Evolutionary conservation across 2,888 invertebrate species (phyloP).

Genomic region (Patella depressa): DNA sequence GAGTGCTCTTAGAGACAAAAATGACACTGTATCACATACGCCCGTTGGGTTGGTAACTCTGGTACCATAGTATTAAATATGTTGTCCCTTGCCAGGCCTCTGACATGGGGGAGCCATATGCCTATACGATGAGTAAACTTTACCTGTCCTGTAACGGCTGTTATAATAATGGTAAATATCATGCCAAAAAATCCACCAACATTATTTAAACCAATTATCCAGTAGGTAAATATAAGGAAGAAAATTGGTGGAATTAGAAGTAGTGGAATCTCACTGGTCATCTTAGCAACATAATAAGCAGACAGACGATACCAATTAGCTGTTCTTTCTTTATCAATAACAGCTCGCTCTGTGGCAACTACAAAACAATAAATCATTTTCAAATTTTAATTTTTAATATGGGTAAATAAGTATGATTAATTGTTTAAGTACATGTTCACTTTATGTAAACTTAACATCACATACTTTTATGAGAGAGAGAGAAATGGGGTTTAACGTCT

Average conservation of each 20-base stretch:
- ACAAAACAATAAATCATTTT: slow-evolving; percentile 47
- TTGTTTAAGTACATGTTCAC: no score
- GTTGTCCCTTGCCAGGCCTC: no score
- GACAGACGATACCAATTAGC: slow-evolving; percentile 85
- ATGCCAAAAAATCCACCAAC: slow-evolving; percentile 79
- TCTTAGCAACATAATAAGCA: slow-evolving; percentile 86
- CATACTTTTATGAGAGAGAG: no score
- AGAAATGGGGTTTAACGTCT: no score
- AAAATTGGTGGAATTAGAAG: slow-evolving; percentile 83
- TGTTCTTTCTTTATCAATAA: slow-evolving; percentile 84
- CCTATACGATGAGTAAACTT: neutral
- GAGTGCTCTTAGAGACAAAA: no score
- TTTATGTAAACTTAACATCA: no score
- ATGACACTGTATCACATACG: no score
- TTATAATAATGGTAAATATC: slow-evolving; percentile 80
- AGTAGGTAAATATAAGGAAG: slow-evolving; percentile 84
- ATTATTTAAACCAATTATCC: slow-evolving; percentile 80
- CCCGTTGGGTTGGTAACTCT: no score
- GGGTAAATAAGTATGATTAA: no score
- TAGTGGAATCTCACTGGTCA: slow-evolving; percentile 84
- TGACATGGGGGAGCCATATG: no score
- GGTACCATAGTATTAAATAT: no score
- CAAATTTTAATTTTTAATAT: no score
- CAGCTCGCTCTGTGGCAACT: slow-evolving; percentile 86
- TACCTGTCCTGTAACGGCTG: slow-evolving; percentile 82